These are phyloP conservation scores for Tetramorium simillimum DNA, from an alignment of 1,140 invertebrate genomes.

Conservation along the genomic window DNA sequence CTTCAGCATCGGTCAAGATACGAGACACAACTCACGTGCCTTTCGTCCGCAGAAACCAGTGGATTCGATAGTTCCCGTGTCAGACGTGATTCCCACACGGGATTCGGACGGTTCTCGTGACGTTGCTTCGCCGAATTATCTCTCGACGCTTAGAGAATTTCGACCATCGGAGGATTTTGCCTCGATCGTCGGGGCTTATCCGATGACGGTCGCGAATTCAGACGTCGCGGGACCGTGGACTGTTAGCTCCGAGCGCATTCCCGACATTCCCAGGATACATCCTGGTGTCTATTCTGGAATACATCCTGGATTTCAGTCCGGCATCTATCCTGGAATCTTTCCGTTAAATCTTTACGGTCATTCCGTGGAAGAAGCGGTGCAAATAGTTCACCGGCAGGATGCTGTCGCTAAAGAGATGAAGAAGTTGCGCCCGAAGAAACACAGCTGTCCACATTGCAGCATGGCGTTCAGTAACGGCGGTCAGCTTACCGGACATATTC, in stretches of 20 bases:
- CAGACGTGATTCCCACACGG: background rate
- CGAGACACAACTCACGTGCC: constrained; percentile 1
- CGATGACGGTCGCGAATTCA: constrained; percentile 8
- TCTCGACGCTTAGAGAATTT: constrained; percentile 10
- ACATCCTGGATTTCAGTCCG: constrained; percentile 22
- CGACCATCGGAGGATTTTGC: constrained; percentile 11
- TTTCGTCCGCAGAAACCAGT: background rate
- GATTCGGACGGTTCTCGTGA: background rate
- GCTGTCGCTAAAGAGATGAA: constrained; percentile 82
- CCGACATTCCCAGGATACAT: background rate
- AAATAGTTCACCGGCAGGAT: constrained; percentile 79
- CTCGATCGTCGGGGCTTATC: background rate
- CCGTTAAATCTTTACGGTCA: constrained; percentile 28
- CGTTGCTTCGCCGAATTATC: background rate
- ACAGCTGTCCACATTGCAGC: constrained; percentile 94
- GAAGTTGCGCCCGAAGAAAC: constrained; percentile 95
- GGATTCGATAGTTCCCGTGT: background rate
- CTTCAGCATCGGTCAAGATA: background rate
- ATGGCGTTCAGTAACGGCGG: constrained; percentile 97
- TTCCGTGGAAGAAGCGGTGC: constrained; percentile 74
- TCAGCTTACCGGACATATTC: constrained; percentile 95
- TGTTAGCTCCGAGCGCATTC: background rate
- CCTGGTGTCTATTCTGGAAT: constrained; percentile 40
- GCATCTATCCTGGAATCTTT: constrained; percentile 29
- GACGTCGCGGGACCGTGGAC: background rate